Evolutionary conservation across 35 echinoderm and acorn worm species (phyloP).

Genomic region (Apostichopus parvimensis): DNA sequence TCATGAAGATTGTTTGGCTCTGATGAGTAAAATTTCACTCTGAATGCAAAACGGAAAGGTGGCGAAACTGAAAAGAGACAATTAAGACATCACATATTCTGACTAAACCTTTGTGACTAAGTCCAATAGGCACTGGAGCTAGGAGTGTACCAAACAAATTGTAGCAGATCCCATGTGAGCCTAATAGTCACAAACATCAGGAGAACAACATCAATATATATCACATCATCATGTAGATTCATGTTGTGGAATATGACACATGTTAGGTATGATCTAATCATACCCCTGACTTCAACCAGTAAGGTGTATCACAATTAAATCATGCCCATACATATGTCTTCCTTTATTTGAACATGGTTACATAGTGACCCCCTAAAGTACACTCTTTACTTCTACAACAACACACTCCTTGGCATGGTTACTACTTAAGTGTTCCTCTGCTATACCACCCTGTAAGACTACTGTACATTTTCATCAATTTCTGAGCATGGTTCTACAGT

Average conservation of each 20-base stretch:
- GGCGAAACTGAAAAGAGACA: conserved; percentile 70
- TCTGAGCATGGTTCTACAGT: background rate
- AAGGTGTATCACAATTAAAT: no score
- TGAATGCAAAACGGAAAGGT: conserved; percentile 78
- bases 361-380: no score
- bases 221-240: background rate
- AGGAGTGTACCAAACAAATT: no score
- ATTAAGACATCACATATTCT: conserved; percentile 19
- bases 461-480: background rate
- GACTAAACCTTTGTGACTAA: no score
- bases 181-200: background rate
- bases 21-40: conserved; percentile 97
- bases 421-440: background rate
- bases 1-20: conserved; percentile 95
- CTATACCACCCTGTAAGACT: background rate
- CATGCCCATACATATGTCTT: no score
- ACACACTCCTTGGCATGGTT: no score
- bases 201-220: no score
- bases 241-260: background rate
- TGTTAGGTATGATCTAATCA: no score
- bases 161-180: background rate
- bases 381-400: no score
- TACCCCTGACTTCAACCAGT: no score
- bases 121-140: no score
- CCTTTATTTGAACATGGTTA: no score